A percentile compares a stretch with the other conserved stretches of the same genome.
These are phyloP conservation scores for Drosophila azteca DNA, from an alignment of 1,140 invertebrate species.

Conservation along the genomic window DNA sequence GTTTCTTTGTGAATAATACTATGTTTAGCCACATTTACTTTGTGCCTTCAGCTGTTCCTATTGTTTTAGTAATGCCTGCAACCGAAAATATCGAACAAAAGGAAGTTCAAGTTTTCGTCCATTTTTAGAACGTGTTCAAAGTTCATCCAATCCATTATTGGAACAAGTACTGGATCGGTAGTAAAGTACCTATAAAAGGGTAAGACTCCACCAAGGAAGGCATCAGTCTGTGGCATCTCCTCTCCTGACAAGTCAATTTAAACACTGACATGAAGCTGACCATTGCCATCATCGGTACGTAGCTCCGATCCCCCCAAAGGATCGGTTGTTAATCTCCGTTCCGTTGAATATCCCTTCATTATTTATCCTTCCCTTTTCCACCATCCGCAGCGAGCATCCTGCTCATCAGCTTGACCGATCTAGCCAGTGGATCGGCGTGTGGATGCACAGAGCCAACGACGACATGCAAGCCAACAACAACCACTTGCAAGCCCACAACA, in stretches of 20 bases:
- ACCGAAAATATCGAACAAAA: not conserved
- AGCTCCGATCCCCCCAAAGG: not conserved
- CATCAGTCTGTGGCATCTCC: conserved; percentile 6
- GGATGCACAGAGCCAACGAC: too few species aligned
- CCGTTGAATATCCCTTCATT: too few species aligned
- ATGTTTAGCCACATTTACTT: too few species aligned
- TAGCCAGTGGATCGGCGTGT: not conserved
- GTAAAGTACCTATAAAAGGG: conserved; percentile 9
- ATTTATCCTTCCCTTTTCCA: too few species aligned
- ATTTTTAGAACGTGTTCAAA: not conserved
- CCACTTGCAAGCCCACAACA: too few species aligned
- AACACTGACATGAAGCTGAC: conserved; percentile 1
- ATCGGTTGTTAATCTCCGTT: too few species aligned
- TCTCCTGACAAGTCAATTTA: not conserved
- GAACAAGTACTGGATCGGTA: too few species aligned
- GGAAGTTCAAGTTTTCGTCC: too few species aligned
- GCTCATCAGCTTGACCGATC: conserved; percentile 2
- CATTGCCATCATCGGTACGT: conserved; percentile 1
- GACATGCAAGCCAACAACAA: too few species aligned
- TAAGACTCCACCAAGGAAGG: not conserved
- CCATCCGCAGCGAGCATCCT: conserved; percentile 2
- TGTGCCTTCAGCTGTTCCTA: too few species aligned
- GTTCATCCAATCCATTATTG: not conserved
- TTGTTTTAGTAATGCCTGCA: too few species aligned
- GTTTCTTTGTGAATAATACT: too few species aligned